Conservation (phyloP, 2,113 vertebrate species). For the Gambusia holbrooki region DNA sequence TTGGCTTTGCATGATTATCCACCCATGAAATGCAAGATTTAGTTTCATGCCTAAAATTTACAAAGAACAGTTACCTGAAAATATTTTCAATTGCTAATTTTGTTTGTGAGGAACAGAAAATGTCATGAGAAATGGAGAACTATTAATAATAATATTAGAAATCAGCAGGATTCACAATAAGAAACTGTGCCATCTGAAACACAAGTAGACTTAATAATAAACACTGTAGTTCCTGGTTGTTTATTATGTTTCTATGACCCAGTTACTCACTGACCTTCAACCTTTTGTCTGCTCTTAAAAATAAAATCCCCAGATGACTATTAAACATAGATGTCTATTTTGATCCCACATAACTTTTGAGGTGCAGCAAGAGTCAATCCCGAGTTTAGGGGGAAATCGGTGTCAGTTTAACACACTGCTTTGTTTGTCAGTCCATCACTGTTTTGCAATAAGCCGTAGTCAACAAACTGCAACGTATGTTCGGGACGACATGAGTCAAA, state of each 20-base stretch:
- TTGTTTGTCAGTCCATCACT: background rate
- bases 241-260: slow-evolving; percentile 46
- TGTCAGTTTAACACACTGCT: background rate
- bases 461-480: background rate
- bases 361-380: slow-evolving; percentile 19
- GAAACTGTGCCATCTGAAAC: background rate
- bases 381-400: background rate
- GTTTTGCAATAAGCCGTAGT: background rate
- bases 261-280: slow-evolving; percentile 64
- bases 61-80: background rate
- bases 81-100: background rate
- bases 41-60: background rate
- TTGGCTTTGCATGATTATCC: background rate
- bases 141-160: background rate
- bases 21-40: background rate
- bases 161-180: too few species aligned
- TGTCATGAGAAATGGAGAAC: background rate
- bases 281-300: slow-evolving; percentile 73
- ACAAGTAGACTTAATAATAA: background rate
- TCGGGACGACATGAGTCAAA: background rate
- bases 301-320: slow-evolving; percentile 59
- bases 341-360: slow-evolving; percentile 33
- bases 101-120: background rate
- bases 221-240: background rate
- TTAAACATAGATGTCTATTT: slow-evolving; percentile 68